phyloP scores from a whole-genome alignment of 2,888 invertebrate species.

The Drosophila nr. perissopoda region DNA sequence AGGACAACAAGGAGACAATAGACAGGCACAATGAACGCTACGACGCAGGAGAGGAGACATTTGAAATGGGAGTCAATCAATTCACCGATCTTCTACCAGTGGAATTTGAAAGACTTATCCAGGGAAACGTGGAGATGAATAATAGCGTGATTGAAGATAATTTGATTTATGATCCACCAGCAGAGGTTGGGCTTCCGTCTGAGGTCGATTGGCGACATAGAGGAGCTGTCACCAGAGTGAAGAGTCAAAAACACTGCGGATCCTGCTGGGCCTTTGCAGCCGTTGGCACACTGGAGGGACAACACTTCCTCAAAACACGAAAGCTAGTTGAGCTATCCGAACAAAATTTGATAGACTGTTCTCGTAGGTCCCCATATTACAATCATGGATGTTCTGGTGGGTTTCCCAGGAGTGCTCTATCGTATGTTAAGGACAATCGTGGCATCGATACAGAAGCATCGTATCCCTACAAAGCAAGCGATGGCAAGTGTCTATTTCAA shows the following conservation, averaged over 20 bases:
- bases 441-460: too few relatives aligned
- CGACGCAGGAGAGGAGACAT: conserved; percentile 88
- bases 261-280: conserved; percentile 97
- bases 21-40: conserved; percentile 92
- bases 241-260: conserved; percentile 87
- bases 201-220: too few relatives aligned
- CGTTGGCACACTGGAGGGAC: conserved; percentile 95
- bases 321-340: conserved; percentile 93
- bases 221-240: too few relatives aligned
- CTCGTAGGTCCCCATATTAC: conserved; percentile 87
- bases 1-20: conserved; percentile 92
- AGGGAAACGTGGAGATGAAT: conserved; percentile 17
- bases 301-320: conserved; percentile 91
- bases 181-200: too few relatives aligned
- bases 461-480: too few relatives aligned
- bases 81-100: conserved; percentile 94
- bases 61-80: conserved; percentile 90
- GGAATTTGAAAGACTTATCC: conserved; percentile 88
- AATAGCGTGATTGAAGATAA: conserved; percentile 4
- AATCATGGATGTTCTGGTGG: conserved; percentile 94
- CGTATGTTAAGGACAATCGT: conserved; percentile 86
- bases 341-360: conserved; percentile 90
- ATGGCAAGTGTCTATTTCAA: too few relatives aligned
- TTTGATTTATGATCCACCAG: too few relatives aligned
- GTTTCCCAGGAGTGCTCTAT: conserved; percentile 90